Evolutionary conservation across 2,113 vertebrate genomes (phyloP).

Genomic region (Alligator sinensis): DNA sequence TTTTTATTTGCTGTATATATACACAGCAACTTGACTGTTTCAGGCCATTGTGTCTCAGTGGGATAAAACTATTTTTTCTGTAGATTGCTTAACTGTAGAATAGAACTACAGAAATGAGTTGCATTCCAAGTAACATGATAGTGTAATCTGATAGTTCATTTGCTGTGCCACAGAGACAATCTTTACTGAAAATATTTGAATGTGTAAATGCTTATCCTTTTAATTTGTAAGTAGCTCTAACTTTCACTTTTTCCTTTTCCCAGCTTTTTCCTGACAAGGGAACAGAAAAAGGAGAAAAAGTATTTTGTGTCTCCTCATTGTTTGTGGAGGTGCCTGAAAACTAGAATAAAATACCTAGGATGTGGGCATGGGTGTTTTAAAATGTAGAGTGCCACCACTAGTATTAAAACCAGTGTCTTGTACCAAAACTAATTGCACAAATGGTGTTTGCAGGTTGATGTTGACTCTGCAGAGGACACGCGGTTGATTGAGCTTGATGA

Average conservation of each 20-base stretch:
- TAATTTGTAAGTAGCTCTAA: neutral
- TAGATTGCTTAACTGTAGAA: neutral
- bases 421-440: neutral
- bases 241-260: conserved; percentile 54
- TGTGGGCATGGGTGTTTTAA: neutral
- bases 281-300: conserved; percentile 94
- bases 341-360: neutral
- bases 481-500: conserved; percentile 94
- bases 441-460: conserved; percentile 85
- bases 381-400: neutral
- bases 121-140: neutral
- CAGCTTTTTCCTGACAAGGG: conserved; percentile 98
- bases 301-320: conserved; percentile 71
- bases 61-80: neutral
- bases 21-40: neutral
- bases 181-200: neutral
- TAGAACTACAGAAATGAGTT: neutral
- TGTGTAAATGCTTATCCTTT: neutral
- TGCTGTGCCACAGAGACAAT: neutral
- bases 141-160: neutral
- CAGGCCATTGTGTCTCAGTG: neutral
- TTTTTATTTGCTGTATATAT: neutral
- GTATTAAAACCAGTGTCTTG: neutral
- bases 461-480: conserved; percentile 89
- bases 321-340: neutral